Evolutionary conservation across 2,113 vertebrate species (phyloP), one percentile per base, ranked within the genome.

Genomic region (Centropus unirufus): DNA sequence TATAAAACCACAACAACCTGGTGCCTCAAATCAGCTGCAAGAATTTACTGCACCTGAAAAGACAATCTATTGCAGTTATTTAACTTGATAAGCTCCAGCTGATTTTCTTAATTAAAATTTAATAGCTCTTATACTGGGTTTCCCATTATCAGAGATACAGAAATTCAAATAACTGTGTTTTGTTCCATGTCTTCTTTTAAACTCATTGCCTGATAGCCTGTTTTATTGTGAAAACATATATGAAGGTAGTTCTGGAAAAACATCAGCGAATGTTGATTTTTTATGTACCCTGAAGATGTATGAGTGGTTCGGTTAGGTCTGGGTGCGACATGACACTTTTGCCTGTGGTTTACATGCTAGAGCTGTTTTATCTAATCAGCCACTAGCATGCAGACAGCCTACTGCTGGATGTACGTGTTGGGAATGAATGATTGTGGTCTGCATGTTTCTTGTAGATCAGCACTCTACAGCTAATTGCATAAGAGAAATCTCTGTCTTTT

Each of bases 291-390:
- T 75, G 2, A 77, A 74, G 85, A 47, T 70, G 64, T 64, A 40
- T 17, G 3, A 92, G 85, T 86, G 79, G 93, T 92, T 96, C 39
- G 1, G 58, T 83, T 68, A 94, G 87, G 85, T 95, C 88, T 91
- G 94, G 94, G 94, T 92, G 94, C 32, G 52, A 94, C 30, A 8
- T 93, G 93, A 97, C 92, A 97, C 96, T 96, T 96, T 95, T 95
- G 94, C 88, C 79, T 97, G 95, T 95, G 96, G 96, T 97, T 93
- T 95, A 72, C 64, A 82, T 94, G 90, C 89, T 96, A 92, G 92
- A 88, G 86, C 42, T 90, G 52, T 88, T 95, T 90, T 73, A 76
- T 90, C 87, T 92, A 81, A 76, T n/a, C 59, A 96, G 72, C 75
- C 85, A 83, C 72, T 52, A 83, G 30, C 90, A 4, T 9, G 68